Evolutionary conservation across 1,140 invertebrate genomes (phyloP).

Genomic region (Neuroterus valhalla): DNA sequence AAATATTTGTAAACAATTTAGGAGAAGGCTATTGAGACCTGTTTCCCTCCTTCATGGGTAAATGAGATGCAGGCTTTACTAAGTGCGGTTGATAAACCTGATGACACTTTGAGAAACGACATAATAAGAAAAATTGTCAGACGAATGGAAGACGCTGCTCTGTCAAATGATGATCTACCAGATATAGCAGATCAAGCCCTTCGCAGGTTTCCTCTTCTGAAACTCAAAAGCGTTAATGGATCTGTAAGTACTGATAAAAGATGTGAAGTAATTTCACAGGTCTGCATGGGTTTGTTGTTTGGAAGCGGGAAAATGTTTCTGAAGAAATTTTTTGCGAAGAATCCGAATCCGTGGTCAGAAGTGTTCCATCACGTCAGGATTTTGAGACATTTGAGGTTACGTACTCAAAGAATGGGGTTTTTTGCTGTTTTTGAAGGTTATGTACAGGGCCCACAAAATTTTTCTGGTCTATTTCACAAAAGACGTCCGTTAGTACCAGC

Average conservation of each 20-base stretch:
- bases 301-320: too few species aligned
- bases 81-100: background rate
- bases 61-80: background rate
- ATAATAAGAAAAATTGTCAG: conserved; percentile 23
- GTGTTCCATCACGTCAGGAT: too few species aligned
- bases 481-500: too few species aligned
- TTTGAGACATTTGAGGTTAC: too few species aligned
- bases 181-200: background rate
- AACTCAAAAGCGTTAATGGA: background rate
- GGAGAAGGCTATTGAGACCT: background rate
- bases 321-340: too few species aligned
- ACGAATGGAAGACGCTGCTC: conserved; percentile 10
- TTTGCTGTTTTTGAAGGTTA: too few species aligned
- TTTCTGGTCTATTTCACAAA: too few species aligned
- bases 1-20: background rate
- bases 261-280: background rate
- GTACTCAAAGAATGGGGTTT: too few species aligned
- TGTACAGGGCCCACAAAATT: too few species aligned
- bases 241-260: background rate
- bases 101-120: conserved; percentile 4
- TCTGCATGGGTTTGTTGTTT: background rate
- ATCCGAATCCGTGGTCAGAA: too few species aligned
- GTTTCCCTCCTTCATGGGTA: background rate
- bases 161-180: background rate
- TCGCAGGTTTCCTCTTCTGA: background rate